Evolutionary conservation across 2,113 vertebrate genomes (phyloP).

Genomic region (Platysteira castanea): DNA sequence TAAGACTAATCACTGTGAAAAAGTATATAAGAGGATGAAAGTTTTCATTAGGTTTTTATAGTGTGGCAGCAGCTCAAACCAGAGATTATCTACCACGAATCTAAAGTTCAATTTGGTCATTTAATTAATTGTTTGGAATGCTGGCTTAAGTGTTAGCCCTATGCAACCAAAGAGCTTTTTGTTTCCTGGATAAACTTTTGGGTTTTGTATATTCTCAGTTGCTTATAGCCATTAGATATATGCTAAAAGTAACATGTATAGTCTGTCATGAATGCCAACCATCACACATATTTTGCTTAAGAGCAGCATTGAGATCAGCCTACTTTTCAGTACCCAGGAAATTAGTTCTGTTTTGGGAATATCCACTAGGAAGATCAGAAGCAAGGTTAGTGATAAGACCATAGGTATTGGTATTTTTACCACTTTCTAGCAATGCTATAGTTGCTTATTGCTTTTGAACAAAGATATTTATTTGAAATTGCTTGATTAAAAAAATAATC

Average conservation of each 20-base stretch:
- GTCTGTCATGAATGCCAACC: not conserved
- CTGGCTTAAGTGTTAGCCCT: not conserved
- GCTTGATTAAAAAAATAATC: constrained; percentile 47
- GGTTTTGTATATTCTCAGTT: not conserved
- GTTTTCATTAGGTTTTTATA: constrained; percentile 36
- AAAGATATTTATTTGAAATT: constrained; percentile 63
- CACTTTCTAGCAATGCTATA: not conserved
- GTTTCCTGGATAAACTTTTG: not conserved
- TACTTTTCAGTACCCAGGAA: not conserved
- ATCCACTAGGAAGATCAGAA: not conserved
- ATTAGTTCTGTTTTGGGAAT: not conserved
- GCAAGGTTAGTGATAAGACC: not conserved
- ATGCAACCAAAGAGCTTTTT: not conserved
- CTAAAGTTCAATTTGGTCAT: not conserved
- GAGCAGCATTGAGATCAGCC: not conserved
- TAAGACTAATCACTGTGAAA: not conserved
- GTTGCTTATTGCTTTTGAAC: constrained; percentile 10
- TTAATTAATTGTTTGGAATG: not conserved
- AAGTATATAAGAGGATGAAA: not conserved
- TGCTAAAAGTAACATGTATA: not conserved
- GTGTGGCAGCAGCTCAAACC: constrained; percentile 21
- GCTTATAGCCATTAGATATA: not conserved
- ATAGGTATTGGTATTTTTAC: not conserved
- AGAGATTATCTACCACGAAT: not conserved
- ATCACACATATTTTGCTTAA: not conserved